Evolutionary conservation across 2,888 invertebrate species (phyloP).

Genomic region (Monopis laevigella): DNA sequence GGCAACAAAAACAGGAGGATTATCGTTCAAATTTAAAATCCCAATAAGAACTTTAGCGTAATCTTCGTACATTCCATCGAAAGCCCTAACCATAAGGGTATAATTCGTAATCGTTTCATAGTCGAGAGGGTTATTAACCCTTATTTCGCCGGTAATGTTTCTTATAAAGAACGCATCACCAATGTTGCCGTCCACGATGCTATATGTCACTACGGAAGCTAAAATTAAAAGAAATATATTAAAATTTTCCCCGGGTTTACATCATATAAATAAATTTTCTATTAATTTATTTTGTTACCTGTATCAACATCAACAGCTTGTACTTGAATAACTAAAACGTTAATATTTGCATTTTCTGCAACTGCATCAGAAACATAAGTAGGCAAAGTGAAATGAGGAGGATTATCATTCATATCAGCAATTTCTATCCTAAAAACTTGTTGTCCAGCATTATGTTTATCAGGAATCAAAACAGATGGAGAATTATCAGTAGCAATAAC

Average conservation of each 20-base stretch:
- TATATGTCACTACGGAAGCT: slow-evolving; percentile 87
- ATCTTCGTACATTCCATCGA: slow-evolving; percentile 86
- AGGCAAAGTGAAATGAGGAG: slow-evolving; percentile 84
- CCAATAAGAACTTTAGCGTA: slow-evolving; percentile 84
- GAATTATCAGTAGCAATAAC: slow-evolving; percentile 92
- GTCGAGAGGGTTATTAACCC: slow-evolving; percentile 80
- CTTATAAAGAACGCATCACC: slow-evolving; percentile 89
- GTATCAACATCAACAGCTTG: slow-evolving; percentile 89
- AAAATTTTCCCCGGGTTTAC: not conserved
- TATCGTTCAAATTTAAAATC: slow-evolving; percentile 92
- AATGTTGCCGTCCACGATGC: slow-evolving; percentile 86
- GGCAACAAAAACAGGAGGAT: slow-evolving; percentile 84
- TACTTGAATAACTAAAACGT: slow-evolving; percentile 86
- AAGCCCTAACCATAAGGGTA: slow-evolving; percentile 82
- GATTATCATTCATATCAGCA: slow-evolving; percentile 96
- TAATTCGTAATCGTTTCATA: slow-evolving; percentile 89
- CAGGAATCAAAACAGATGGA: slow-evolving; percentile 76
- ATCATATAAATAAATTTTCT: slow-evolving; percentile 3
- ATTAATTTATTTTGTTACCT: slow-evolving; percentile 52
- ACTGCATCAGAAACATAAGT: slow-evolving; percentile 79
- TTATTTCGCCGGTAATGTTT: slow-evolving; percentile 84
- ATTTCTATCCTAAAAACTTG: slow-evolving; percentile 91
- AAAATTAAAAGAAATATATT: slow-evolving; percentile 22
- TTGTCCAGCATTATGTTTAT: slow-evolving; percentile 77
- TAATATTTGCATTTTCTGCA: slow-evolving; percentile 85